A percentile compares a stretch with the other conserved stretches of the same genome.
These are phyloP conservation scores for Eudemis profundana DNA, from an alignment of 2,888 invertebrate species.

Conservation along the genomic window DNA sequence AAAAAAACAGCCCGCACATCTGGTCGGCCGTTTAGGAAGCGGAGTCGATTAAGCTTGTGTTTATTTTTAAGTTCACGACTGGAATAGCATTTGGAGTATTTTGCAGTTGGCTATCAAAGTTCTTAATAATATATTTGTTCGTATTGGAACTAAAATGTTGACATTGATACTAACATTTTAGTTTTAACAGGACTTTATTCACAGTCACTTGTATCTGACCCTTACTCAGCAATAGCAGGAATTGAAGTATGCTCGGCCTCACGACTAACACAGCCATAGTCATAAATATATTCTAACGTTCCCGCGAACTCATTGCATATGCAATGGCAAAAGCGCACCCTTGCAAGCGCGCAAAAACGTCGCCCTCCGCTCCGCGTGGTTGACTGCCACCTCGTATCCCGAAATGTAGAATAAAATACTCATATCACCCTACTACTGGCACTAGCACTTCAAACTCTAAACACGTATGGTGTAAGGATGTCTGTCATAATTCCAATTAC, in stretches of 20 bases:
- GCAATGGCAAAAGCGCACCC: slow-evolving; percentile 36
- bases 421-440: neutral
- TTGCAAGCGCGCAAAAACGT: slow-evolving; percentile 30
- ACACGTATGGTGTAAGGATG: neutral
- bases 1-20: slow-evolving; percentile 33
- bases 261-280: neutral
- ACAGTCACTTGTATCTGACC: too few relatives aligned
- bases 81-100: neutral
- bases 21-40: slow-evolving; percentile 37
- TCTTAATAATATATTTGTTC: too few relatives aligned
- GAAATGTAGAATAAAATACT: neutral
- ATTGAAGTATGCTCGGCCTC: neutral
- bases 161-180: too few relatives aligned
- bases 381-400: neutral
- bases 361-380: slow-evolving; percentile 13
- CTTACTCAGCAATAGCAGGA: too few relatives aligned
- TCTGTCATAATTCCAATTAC: neutral
- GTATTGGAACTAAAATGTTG: too few relatives aligned
- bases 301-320: slow-evolving; percentile 35
- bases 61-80: slow-evolving; percentile 19
- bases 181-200: too few relatives aligned
- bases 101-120: too few relatives aligned
- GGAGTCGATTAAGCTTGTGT: slow-evolving; percentile 3
- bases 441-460: slow-evolving; percentile 2
- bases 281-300: slow-evolving; percentile 20